These are phyloP conservation scores for Calidris pugnax DNA, from an alignment of 2,113 vertebrate species.

Conservation along the genomic window DNA sequence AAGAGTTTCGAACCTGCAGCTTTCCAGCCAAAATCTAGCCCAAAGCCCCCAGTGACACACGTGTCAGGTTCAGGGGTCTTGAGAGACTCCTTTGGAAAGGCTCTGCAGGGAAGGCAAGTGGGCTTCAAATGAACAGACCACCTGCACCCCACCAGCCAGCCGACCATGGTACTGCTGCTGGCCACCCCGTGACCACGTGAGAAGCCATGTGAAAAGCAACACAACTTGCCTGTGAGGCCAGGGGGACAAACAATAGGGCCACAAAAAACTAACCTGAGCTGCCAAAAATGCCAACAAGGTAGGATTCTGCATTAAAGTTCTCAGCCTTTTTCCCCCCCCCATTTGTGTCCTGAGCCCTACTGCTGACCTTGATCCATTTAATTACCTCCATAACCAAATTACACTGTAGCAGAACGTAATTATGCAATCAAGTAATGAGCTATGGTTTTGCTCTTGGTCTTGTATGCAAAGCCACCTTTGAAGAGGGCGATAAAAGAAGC, in stretches of 20 bases:
- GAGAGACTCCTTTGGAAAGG: background rate
- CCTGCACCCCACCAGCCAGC: background rate
- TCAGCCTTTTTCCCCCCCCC: background rate
- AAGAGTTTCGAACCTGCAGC: background rate
- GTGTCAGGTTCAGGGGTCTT: background rate
- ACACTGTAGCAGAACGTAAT: slow-evolving; percentile 53
- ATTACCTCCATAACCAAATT: slow-evolving; percentile 56
- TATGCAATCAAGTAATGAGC: slow-evolving; percentile 65
- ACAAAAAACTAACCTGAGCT: background rate
- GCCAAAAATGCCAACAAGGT: background rate
- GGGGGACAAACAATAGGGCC: background rate
- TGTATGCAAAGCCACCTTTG: slow-evolving; percentile 38
- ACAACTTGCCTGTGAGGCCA: background rate
- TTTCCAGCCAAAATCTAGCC: background rate
- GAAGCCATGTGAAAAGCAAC: background rate
- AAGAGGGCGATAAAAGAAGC: slow-evolving; percentile 15
- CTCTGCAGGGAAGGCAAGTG: background rate
- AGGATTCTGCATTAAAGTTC: background rate
- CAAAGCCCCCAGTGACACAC: background rate
- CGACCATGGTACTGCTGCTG: background rate
- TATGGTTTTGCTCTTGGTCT: slow-evolving; percentile 43
- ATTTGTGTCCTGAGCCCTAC: slow-evolving; percentile 19
- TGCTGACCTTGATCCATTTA: slow-evolving; percentile 58
- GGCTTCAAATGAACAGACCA: accelerated
- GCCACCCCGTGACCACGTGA: background rate